Evolutionary conservation across 2,888 invertebrate species (phyloP), one percentile per base, ranked within the genome.

Genomic region (Resseliella maxima): DNA sequence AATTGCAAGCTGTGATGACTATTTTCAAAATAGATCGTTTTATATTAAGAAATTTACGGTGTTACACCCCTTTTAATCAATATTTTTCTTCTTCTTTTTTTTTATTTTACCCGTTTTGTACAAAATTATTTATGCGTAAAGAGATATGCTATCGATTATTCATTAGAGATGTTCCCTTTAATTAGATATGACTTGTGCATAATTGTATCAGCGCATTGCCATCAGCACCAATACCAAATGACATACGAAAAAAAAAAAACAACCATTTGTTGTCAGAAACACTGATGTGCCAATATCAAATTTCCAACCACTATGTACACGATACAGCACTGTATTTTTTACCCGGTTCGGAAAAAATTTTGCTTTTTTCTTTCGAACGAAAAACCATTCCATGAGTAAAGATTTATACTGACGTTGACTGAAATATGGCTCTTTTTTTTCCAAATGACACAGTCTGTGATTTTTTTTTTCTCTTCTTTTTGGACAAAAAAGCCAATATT

Each of bases 1-100:
- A 72, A 72, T 72, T 35, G 27, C 72, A 72, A 72, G 72, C 72
- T 31, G 31, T 72, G 72, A 72, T 31, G 31, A 72, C 72, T 59
- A 3, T 24, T 59, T 59, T 5, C 3, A n/a, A 72, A 72, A 59
- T 59, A 2, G 27, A 5, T 0, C 24, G 24, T 59, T 24, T 24
- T 24, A 59, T 59, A 59, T 59, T 24, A 2, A 59, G 0, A 1
- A 8, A 27, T 27, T 2, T 24, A 24, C 10, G n/a, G n/a, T 59
- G n/a, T 59, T n/a, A n/a, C 5, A 15, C 12, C 18, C 46, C 59
- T 59, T 59, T 59, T 59, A n/a, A 59, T 59, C 59, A 27, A 50
- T 21, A 59, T 59, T 59, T 24, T 59, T 12, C 5, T n/a, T n/a
- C 24, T 18, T 59, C 2, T 27, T 59, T 24, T 24, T 59, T n/a